Conservation (phyloP, 1,140 invertebrate species). For the Atta colombica region DNA sequence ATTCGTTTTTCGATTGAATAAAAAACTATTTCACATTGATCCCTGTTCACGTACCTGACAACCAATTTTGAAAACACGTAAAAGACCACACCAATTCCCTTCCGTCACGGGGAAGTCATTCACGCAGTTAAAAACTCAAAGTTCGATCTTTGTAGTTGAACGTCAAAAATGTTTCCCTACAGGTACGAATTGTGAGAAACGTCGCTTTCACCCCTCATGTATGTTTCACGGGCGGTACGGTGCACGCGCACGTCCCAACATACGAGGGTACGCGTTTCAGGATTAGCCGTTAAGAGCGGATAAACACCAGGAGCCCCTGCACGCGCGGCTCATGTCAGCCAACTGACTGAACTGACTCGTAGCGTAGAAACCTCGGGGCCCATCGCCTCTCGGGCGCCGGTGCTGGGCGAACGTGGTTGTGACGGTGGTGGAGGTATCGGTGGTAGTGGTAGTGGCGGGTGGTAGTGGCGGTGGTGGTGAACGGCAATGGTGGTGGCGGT, state of each 20-base stretch:
- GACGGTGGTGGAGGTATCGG: constrained; percentile 58
- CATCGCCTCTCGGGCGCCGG: constrained; percentile 78
- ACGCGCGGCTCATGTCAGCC: constrained; percentile 80
- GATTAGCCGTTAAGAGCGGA: constrained; percentile 56
- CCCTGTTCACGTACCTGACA: background rate
- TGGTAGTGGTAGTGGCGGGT: constrained; percentile 60
- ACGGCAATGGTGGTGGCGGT: constrained; percentile 35
- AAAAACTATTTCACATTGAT: constrained; percentile 21
- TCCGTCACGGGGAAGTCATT: background rate
- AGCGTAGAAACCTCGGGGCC: constrained; percentile 71
- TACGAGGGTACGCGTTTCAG: constrained; percentile 50
- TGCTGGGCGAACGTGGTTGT: constrained; percentile 66
- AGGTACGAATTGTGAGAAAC: constrained; percentile 17
- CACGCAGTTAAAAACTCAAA: background rate
- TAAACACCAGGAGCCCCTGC: constrained; percentile 67
- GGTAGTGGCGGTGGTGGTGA: constrained; percentile 64
- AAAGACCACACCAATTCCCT: background rate
- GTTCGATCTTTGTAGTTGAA: background rate
- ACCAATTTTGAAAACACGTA: background rate
- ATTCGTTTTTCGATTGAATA: background rate
- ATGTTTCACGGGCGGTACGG: constrained; percentile 51
- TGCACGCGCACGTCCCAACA: constrained; percentile 43
- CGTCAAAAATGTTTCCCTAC: constrained; percentile 8
- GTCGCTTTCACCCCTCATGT: constrained; percentile 21
- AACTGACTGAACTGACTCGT: constrained; percentile 81